Conservation (phyloP, 2,888 invertebrate genomes). For the Ophion ellenae region DNA sequence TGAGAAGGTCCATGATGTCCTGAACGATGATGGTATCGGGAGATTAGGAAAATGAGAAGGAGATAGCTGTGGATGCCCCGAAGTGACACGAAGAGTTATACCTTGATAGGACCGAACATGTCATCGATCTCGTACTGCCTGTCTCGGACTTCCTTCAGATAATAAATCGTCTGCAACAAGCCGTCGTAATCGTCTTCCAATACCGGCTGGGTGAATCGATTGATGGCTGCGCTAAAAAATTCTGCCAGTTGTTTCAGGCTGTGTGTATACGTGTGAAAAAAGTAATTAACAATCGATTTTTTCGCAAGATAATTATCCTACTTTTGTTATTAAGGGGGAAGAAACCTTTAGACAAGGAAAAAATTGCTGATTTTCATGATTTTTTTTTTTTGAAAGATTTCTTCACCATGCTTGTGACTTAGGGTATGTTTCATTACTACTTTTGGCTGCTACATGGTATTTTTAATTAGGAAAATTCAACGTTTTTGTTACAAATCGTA, state of each 20-base stretch:
- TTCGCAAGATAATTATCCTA: neutral
- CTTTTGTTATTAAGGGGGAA: neutral
- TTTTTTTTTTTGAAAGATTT: no score
- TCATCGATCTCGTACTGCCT: conserved; percentile 91
- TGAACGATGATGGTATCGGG: conserved; percentile 53
- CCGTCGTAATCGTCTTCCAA: conserved; percentile 94
- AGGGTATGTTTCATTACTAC: no score
- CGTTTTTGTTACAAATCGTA: no score
- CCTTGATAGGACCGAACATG: conserved; percentile 94
- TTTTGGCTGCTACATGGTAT: no score
- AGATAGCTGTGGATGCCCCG: no score
- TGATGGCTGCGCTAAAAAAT: conserved; percentile 91
- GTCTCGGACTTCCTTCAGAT: conserved; percentile 91
- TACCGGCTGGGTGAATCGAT: conserved; percentile 89
- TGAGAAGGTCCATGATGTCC: conserved; percentile 93
- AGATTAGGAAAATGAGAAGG: neutral
- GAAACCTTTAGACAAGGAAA: no score
- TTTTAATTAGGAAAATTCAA: no score
- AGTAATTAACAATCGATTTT: neutral
- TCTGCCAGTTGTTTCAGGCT: conserved; percentile 91
- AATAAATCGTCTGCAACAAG: conserved; percentile 92
- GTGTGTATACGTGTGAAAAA: neutral
- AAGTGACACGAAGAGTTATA: conserved; percentile 46
- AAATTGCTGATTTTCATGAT: no score
- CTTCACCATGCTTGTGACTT: no score